These are phyloP conservation scores for Pelecanoides urinatrix DNA, from an alignment of 2,113 vertebrate genomes.

Conservation along the genomic window DNA sequence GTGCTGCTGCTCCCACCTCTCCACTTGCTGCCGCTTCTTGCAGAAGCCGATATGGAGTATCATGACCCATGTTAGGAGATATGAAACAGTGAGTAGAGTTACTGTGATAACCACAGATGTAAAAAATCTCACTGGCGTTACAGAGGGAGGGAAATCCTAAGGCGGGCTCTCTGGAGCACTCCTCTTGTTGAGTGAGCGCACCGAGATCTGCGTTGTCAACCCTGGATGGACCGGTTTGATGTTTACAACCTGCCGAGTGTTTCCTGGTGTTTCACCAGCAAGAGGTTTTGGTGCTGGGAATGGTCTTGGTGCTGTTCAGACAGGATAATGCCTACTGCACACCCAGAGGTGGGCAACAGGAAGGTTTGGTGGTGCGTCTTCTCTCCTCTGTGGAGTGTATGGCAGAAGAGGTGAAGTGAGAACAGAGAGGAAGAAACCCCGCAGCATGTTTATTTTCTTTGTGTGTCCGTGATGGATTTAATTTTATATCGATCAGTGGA, in stretches of 20 bases:
- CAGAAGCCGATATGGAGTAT: neutral
- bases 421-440: neutral
- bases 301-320: rapidly evolving
- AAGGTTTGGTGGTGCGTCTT: neutral
- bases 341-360: neutral
- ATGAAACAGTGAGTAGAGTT: neutral
- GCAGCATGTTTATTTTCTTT: neutral
- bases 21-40: neutral
- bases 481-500: neutral
- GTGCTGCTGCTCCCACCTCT: neutral
- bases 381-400: too few species aligned
- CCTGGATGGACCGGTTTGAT: neutral
- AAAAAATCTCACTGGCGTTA: neutral
- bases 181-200: rapidly evolving
- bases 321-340: neutral
- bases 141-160: neutral
- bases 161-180: neutral
- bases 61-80: too few species aligned
- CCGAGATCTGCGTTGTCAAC: neutral
- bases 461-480: neutral
- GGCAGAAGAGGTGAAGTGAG: neutral
- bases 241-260: neutral
- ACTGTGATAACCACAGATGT: too few species aligned
- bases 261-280: neutral
- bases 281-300: neutral